Percentiles rank a stretch among this genome's conserved stretches.
phyloP scores from a whole-genome alignment of 2,888 invertebrate genomes.

The Agrotis segetum region DNA sequence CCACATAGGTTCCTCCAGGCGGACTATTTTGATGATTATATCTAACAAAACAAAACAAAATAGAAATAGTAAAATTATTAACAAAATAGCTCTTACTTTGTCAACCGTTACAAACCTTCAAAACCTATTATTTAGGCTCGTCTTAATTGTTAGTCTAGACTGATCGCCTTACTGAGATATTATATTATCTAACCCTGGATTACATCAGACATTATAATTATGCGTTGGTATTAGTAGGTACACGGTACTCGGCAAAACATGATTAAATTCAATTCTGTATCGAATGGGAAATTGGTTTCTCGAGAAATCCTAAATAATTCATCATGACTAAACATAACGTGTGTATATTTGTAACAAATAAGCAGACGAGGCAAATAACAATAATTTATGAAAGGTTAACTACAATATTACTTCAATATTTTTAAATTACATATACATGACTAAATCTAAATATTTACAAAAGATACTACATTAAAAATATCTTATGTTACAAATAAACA shows the following conservation, averaged over 20 bases:
- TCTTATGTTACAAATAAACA: no score
- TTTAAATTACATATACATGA: no score
- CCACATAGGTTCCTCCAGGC: rapidly evolving
- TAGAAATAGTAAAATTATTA: neutral
- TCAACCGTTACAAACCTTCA: neutral
- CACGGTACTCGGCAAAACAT: neutral
- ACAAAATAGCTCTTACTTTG: neutral
- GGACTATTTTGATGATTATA: no score
- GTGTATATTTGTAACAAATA: neutral
- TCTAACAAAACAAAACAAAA: no score
- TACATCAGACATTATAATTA: constrained; percentile 7
- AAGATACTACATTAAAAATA: no score
- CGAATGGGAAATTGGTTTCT: constrained; percentile 5
- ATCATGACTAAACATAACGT: neutral
- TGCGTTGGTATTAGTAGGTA: neutral
- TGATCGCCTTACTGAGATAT: constrained; percentile 5
- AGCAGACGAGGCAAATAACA: neutral
- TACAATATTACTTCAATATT: no score
- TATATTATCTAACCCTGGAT: constrained; percentile 2
- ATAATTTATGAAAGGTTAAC: no score
- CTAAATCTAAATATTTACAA: no score
- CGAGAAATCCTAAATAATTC: neutral
- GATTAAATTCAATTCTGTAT: neutral
- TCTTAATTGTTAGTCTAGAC: constrained; percentile 49
- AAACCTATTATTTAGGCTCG: constrained; percentile 19